Percentiles rank a stretch among this genome's conserved stretches.
phyloP scores from a whole-genome alignment of 2,888 invertebrate genomes.

The Blomia tropicalis region DNA sequence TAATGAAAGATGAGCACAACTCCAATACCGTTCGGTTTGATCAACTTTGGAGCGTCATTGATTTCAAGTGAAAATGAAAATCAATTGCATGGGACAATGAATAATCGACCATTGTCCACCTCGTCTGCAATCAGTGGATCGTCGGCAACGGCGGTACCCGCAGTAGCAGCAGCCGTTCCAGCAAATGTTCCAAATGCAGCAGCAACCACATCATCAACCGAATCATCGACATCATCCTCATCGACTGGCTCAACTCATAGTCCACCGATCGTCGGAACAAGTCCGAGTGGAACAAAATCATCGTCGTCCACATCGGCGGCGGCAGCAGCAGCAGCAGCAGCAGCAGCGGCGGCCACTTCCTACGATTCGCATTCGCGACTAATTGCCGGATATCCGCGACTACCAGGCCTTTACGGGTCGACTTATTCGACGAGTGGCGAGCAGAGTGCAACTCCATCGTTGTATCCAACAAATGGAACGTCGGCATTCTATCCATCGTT shows the following conservation, averaged over 20 bases:
- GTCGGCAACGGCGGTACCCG: not conserved
- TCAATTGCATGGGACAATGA: constrained; percentile 8
- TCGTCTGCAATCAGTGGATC: not conserved
- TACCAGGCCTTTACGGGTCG: constrained; percentile 19
- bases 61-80: not conserved
- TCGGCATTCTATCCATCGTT: constrained; percentile 25
- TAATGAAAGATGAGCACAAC: too few relatives aligned
- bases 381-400: constrained; percentile 23
- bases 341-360: not conserved
- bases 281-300: not conserved
- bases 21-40: too few relatives aligned
- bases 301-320: too few relatives aligned
- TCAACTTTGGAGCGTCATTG: too few relatives aligned
- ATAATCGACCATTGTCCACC: not conserved
- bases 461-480: not conserved
- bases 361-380: constrained; percentile 18
- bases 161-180: not conserved
- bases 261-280: not conserved
- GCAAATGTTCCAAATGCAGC: not conserved
- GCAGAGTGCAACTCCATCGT: not conserved
- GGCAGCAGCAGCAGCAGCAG: not conserved
- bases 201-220: not conserved
- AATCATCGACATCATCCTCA: not conserved
- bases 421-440: constrained; percentile 5
- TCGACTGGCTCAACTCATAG: not conserved